phyloP scores from a whole-genome alignment of 1,140 invertebrate genomes.

The Drosophila gunungcola region DNA sequence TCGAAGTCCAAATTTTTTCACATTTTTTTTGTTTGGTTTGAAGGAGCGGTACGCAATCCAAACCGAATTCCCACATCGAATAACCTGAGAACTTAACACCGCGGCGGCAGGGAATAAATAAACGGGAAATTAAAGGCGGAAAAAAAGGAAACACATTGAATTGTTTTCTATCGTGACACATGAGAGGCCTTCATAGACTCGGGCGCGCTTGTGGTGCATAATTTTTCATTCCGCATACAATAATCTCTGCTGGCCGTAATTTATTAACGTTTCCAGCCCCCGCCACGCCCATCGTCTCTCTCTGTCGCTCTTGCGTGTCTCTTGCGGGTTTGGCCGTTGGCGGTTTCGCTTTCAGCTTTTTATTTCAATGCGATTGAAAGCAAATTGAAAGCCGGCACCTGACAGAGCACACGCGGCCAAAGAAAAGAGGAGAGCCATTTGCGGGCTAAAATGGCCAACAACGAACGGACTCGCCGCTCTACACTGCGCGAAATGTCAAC shows the following conservation, averaged over 20 bases:
- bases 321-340: conserved; percentile 25
- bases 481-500: not conserved
- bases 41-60: conserved; percentile 13
- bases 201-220: conserved; percentile 39
- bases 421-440: conserved; percentile 26
- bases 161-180: conserved; percentile 65
- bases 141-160: conserved; percentile 32
- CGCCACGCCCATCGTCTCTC: not conserved
- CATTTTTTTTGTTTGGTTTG: not conserved
- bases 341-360: conserved; percentile 66
- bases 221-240: conserved; percentile 57
- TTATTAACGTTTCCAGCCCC: conserved; percentile 51
- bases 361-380: conserved; percentile 68
- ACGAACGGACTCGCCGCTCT: not conserved
- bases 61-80: conserved; percentile 32
- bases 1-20: conserved; percentile 6
- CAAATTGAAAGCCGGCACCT: conserved; percentile 62
- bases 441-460: conserved; percentile 6
- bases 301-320: conserved; percentile 15
- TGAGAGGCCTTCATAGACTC: conserved; percentile 51
- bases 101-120: not conserved
- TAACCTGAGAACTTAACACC: conserved; percentile 36
- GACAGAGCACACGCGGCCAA: conserved; percentile 18
- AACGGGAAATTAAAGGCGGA: conserved; percentile 17
- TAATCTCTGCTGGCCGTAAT: conserved; percentile 55